These are phyloP conservation scores for Ciconia maguari DNA, from an alignment of 2,113 vertebrate genomes.

Conservation along the genomic window DNA sequence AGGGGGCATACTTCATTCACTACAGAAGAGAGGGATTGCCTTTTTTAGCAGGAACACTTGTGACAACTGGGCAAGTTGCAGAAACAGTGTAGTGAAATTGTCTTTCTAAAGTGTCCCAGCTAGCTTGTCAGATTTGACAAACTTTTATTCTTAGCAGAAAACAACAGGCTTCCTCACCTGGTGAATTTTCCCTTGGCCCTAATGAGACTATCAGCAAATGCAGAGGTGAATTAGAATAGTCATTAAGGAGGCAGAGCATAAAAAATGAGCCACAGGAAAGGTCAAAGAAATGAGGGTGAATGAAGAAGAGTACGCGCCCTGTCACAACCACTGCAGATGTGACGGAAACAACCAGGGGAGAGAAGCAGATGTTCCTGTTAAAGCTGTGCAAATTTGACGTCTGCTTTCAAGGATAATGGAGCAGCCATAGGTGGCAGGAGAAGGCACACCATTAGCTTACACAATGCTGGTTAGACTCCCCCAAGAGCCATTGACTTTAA, in stretches of 20 bases:
- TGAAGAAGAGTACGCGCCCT: neutral
- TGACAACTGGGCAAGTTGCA: neutral
- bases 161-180: conserved; percentile 30
- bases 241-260: conserved; percentile 41
- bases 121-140: conserved; percentile 14
- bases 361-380: conserved; percentile 15
- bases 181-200: neutral
- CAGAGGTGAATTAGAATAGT: conserved; percentile 26
- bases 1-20: neutral
- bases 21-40: neutral
- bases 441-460: neutral
- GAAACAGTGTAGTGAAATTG: neutral
- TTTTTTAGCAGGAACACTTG: neutral
- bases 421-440: neutral
- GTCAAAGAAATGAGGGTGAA: neutral
- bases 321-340: neutral
- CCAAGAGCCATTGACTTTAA: conserved; percentile 47
- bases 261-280: conserved; percentile 51
- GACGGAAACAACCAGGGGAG: neutral
- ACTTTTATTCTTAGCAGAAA: neutral
- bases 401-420: conserved; percentile 31
- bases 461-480: neutral
- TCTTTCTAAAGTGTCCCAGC: neutral
- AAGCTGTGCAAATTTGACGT: neutral
- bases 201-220: neutral